Evolutionary conservation across 2,888 invertebrate species (phyloP), one percentile per base, ranked within the genome.

Genomic region (Agonopterix heracliana): DNA sequence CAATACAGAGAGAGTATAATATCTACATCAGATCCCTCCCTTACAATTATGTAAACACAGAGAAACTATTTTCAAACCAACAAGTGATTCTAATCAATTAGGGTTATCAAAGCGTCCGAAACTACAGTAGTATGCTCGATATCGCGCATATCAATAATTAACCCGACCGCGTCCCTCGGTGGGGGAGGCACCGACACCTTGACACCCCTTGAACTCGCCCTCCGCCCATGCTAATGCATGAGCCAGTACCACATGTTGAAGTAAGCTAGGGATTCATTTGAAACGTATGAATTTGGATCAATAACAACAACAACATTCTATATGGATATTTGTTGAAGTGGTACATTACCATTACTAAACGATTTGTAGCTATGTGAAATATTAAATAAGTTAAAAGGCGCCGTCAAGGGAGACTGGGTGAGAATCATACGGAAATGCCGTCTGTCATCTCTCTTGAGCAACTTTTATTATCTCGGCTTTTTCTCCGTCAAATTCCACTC

Each of bases 201-300:
- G 69, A 71, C 74, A 69, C 70, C 71, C 75, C 69, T 63, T 66
- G 68, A 68, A 68, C 69, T 60, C 60, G 48, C 60, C 59, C 61
- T 50, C 57, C 60, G 45, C 59, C 47, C 40, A 26, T 26, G 26
- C 26, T 26, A 26, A 26, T 26, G 26, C 26, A n/a, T 14, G n/a
- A 41, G 54, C 60, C 41, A 8, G 46, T 44, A 36, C 52, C 52
- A 52, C 45, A 46, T 51, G 51, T 51, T 47, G 41, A 17, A 45
- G 34, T 17, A 7, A 9, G 38, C 40, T 46, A 11, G 46, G 14
- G 41, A 13, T 47, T 45, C 44, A 47, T 47, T 26, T 41, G 44
- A 41, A 50, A 36, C 44, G 41, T 26, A 26, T 26, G 26, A 26
- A 26, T 26, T 26, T 26, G 26, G 26, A 26, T 26, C 26, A 26